phyloP scores from a whole-genome alignment of 1,140 invertebrate species.

The Sesamia nonagrioides region DNA sequence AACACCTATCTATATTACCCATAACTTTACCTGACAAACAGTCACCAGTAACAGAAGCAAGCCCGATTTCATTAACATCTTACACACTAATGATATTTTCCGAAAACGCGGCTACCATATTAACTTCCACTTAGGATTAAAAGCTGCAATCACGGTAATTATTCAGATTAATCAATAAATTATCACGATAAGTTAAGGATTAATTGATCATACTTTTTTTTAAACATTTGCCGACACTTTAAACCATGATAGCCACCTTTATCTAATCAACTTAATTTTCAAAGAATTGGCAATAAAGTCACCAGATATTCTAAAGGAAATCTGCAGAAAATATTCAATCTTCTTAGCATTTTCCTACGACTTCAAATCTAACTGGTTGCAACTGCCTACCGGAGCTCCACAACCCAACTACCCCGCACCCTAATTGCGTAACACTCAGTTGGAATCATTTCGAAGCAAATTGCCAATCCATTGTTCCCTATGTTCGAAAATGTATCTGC shows the following conservation, averaged over 20 bases:
- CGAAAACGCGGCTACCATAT: constrained; percentile 22
- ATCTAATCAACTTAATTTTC: background rate
- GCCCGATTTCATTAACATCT: constrained; percentile 58
- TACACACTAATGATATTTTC: constrained; percentile 49
- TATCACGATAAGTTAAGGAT: constrained; percentile 22
- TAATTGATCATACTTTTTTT: background rate
- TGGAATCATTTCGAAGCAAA: no score
- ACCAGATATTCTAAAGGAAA: background rate
- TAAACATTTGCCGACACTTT: constrained; percentile 15
- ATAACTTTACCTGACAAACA: constrained; percentile 54
- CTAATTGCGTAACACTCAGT: no score
- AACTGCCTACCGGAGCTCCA: no score
- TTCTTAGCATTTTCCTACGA: no score
- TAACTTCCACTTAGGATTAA: constrained; percentile 13
- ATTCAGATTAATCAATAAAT: constrained; percentile 36
- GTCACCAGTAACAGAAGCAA: constrained; percentile 51
- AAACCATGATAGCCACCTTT: background rate
- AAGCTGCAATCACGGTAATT: constrained; percentile 45
- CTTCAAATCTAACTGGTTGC: no score
- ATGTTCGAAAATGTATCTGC: no score
- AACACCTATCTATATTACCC: no score
- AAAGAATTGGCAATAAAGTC: background rate
- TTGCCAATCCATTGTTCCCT: no score
- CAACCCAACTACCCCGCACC: no score
- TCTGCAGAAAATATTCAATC: no score